phyloP scores from a whole-genome alignment of 2,888 invertebrate genomes.

The Cryptosula pallasiana region DNA sequence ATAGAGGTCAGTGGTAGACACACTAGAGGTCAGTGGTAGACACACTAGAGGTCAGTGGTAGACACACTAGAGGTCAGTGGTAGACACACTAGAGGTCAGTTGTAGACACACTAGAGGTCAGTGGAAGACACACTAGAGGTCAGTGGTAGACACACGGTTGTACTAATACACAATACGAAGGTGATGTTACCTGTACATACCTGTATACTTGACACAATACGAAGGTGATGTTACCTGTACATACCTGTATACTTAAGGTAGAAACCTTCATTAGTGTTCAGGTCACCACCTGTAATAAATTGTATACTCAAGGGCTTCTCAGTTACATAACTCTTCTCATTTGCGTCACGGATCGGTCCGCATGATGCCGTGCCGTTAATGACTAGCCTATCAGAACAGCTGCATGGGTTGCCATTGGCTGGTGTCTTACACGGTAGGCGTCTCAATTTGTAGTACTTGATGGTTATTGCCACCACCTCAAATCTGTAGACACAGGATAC shows the following conservation, averaged over 20 bases:
- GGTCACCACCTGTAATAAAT: neutral
- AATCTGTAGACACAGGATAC: neutral
- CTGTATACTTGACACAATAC: neutral
- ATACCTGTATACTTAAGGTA: conserved; percentile 4
- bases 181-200: too few species aligned
- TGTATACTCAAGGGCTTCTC: neutral
- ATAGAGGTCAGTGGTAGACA: too few species aligned
- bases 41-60: too few species aligned
- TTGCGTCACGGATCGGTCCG: neutral
- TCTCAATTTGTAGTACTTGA: conserved; percentile 14
- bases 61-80: too few species aligned
- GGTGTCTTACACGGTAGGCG: neutral
- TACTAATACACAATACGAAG: too few species aligned
- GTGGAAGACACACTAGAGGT: too few species aligned
- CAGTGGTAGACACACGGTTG: too few species aligned
- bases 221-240: too few species aligned
- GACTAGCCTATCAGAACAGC: conserved; percentile 2
- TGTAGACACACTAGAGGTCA: too few species aligned
- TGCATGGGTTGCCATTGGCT: neutral
- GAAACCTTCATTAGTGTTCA: neutral
- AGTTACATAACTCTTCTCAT: neutral
- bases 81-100: too few species aligned
- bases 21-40: too few species aligned
- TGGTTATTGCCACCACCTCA: neutral
- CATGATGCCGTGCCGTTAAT: neutral